A percentile compares a stretch with the other conserved stretches of the same genome.
Conservation (phyloP, 2,113 vertebrate genomes). For the Prionailurus bengalensis region DNA sequence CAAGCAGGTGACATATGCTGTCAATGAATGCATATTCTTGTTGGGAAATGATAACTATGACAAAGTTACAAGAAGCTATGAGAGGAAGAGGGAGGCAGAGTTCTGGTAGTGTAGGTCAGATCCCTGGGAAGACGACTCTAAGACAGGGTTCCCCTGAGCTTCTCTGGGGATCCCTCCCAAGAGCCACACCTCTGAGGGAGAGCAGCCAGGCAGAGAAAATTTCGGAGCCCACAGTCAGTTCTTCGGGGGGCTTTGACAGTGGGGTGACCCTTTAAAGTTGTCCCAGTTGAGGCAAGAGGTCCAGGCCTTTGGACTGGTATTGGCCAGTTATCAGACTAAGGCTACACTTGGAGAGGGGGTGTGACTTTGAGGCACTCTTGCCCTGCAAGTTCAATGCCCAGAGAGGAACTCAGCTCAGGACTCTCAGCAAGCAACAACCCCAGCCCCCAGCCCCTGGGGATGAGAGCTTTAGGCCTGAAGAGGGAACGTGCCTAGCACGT, state of each 20-base stretch:
- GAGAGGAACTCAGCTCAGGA: neutral
- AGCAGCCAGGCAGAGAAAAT: neutral
- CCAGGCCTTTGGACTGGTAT: neutral
- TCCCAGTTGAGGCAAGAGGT: neutral
- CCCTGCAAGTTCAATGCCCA: neutral
- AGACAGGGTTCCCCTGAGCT: neutral
- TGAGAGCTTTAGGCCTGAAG: neutral
- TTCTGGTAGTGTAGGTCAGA: neutral
- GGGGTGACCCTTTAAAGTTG: neutral
- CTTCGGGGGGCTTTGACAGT: neutral
- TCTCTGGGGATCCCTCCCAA: neutral
- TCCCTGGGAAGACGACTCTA: neutral
- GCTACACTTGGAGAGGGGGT: neutral
- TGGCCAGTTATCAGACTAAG: neutral
- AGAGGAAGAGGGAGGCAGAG: neutral
- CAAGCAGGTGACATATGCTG: neutral
- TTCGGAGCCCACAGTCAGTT: neutral
- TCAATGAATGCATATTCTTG: neutral
- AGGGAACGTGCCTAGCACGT: neutral
- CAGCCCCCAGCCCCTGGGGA: neutral
- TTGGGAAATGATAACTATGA: neutral
- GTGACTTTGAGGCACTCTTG: neutral
- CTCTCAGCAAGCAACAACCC: too few species aligned
- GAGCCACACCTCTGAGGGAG: neutral
- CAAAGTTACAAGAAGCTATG: neutral